These are phyloP conservation scores for Sparus aurata DNA, from an alignment of 2,797 vertebrate genomes.

Conservation along the genomic window DNA sequence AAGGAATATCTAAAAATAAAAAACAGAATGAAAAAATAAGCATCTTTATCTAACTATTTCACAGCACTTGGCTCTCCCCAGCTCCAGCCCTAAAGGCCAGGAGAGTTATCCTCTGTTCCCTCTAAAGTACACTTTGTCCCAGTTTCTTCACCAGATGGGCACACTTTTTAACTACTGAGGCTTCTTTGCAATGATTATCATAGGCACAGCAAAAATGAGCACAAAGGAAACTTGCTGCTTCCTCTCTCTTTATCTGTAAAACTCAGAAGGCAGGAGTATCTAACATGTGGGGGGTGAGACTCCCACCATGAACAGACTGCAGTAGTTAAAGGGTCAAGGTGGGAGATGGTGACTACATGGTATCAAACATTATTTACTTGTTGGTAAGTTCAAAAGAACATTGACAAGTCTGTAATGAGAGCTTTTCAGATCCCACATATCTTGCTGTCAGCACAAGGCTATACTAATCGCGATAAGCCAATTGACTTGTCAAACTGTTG, in stretches of 20 bases:
- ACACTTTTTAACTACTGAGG: slow-evolving; percentile 80
- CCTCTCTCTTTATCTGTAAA: slow-evolving; percentile 47
- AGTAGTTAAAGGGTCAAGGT: slow-evolving; percentile 44
- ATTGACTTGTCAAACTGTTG: slow-evolving; percentile 59
- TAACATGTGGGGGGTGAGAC: neutral
- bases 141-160: slow-evolving; percentile 86
- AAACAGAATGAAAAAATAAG: slow-evolving; percentile 64
- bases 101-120: slow-evolving; percentile 81
- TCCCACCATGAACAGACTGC: slow-evolving; percentile 27
- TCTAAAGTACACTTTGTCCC: slow-evolving; percentile 87
- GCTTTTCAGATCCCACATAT: slow-evolving; percentile 46
- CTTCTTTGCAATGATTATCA: slow-evolving; percentile 80
- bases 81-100: slow-evolving; percentile 79
- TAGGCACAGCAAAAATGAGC: slow-evolving; percentile 75
- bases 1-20: slow-evolving; percentile 72
- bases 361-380: slow-evolving; percentile 48
- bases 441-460: slow-evolving; percentile 35
- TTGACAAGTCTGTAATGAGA: slow-evolving; percentile 53
- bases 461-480: slow-evolving; percentile 60
- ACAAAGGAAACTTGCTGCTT: slow-evolving; percentile 60
- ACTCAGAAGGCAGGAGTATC: slow-evolving; percentile 21
- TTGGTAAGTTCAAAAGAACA: slow-evolving; percentile 47
- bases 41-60: slow-evolving; percentile 78
- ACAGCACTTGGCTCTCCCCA: slow-evolving; percentile 73
- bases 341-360: slow-evolving; percentile 17